Base-by-base conservation (phyloP, 2,113 vertebrate genomes). In the Psettodes erumei region DNA sequence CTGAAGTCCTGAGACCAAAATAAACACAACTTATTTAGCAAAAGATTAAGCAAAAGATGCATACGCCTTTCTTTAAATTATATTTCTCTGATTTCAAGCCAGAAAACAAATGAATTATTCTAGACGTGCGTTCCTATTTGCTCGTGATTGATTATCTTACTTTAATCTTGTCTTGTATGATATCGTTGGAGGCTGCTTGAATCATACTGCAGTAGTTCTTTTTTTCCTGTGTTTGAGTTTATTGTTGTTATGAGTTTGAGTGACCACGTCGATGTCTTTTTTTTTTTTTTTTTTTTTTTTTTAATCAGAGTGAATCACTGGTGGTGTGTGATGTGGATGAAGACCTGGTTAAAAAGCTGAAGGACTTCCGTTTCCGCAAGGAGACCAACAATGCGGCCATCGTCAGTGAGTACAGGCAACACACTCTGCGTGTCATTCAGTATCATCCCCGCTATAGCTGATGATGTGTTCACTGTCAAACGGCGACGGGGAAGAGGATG, bases 331-430 rank as follows among this genome's bases (percentile, higher is more conserved):
- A 98, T 60, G 97, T 99, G 90, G 97, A 98, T 3, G 95, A 95
- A 92, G 95, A 97, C 83, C 94, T 99, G 87, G 94, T 98, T 54
- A 95, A 96, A 88, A 99, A 96, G 93, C 92, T 99, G 90, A 94
- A 89, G 83, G 95, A 96, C 86, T 99, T 99, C 76, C 97, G 98
- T 73, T 97, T 99, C 90, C 96, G 98, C 67, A 99, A 98, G 93
- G 96, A 96, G 91, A 98, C 97, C n/a, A 98, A 95, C 82, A 99
- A 99, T 63, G 98, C 97, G 27, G 98, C 98, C 74, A 97, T 99
- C 90, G 95, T 99, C 83, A 99, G 98, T 99, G 92, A 98, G 97
- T 93, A 32, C 21, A 0, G 23, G 16, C 23, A 33, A 21, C 43
- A 42, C 16, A 7, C 16, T 35, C 33, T 21, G 7, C 12, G 1